Evolutionary conservation across 2,113 vertebrate genomes (phyloP), one percentile per base, ranked within the genome.

Genomic region (Ptilonorhynchus violaceus): DNA sequence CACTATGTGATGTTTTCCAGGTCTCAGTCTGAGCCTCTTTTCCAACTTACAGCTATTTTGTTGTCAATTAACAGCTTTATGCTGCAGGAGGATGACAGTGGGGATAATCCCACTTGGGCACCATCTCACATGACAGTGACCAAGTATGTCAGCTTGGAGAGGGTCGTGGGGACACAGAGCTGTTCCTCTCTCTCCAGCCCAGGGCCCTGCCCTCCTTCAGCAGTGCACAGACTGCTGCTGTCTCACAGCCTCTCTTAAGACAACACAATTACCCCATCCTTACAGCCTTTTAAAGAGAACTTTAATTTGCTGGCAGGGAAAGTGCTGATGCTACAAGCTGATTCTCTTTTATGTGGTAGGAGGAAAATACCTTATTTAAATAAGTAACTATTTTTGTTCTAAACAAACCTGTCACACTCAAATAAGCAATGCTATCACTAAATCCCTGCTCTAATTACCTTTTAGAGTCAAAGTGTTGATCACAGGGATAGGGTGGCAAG

Each of bases 311-410:
- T 78, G 77, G 24, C 76, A 63, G 25, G 21, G 22, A 68, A 83
- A 46, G 44, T 76, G 81, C 58, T 50, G 44, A 74, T 83, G 31
- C 41, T 74, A 64, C 64, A 77, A 19, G 47, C 46, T 95, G 75
- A 52, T 96, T 79, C 19, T 82, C 6, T 78, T 93, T 85, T 75
- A 52, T 72, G 75, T 44, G 60, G 44, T 85, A 83, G 81, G 14
- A 89, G 37, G 58, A 78, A 92, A 89, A 86, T 22, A 30, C 7
- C n/a, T 86, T 72, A 27, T 25, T 93, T 91, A 85, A 66, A 75
- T 76, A 62, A 39, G 56, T 67, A 89, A 74, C 41, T 94, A 11
- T 74, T 92, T 96, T 85, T 87, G 14, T 89, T 73, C 35, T 52
- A 58, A 94, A 92, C 47, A 60, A 89, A 80, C 21, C 33, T 87